A percentile compares a stretch with the other conserved stretches of the same genome.
Evolutionary conservation across 2,113 vertebrate species (phyloP).

Genomic region (Lampris megalopsis): DNA sequence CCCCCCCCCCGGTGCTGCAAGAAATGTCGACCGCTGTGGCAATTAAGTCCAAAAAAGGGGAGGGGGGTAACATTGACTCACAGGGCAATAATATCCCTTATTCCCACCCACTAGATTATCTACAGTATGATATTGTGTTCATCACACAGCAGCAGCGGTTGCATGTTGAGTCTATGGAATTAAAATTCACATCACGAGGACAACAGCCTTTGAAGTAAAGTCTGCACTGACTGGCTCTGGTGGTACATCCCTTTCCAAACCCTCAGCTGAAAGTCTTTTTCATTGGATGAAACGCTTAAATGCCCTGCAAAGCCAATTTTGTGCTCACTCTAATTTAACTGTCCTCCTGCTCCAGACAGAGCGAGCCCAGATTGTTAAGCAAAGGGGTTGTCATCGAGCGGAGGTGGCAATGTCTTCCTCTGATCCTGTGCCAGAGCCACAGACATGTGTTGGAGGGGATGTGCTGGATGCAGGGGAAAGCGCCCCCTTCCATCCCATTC

Average conservation of each 20-base stretch:
- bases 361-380: conserved; percentile 32
- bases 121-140: conserved; percentile 10
- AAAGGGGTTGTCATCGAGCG: conserved; percentile 55
- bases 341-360: conserved; percentile 37
- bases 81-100: not conserved
- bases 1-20: conserved; percentile 5
- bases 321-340: conserved; percentile 33
- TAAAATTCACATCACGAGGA: conserved; percentile 28
- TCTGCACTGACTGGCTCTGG: conserved; percentile 5
- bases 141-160: conserved; percentile 14
- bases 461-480: conserved; percentile 47
- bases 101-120: conserved; percentile 21
- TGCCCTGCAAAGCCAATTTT: conserved; percentile 36
- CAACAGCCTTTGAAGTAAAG: conserved; percentile 20
- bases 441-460: conserved; percentile 74
- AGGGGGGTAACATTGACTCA: not conserved
- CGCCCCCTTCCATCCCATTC: conserved; percentile 51
- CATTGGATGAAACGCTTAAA: conserved; percentile 29
- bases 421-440: conserved; percentile 72
- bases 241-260: not conserved
- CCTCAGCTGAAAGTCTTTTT: conserved; percentile 13
- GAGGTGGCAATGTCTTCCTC: conserved; percentile 60
- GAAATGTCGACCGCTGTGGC: conserved; percentile 8
- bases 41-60: conserved; percentile 21
- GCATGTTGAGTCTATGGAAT: conserved; percentile 17